Conservation (phyloP, 2,888 invertebrate genomes). For the Urechis unicinctus region DNA sequence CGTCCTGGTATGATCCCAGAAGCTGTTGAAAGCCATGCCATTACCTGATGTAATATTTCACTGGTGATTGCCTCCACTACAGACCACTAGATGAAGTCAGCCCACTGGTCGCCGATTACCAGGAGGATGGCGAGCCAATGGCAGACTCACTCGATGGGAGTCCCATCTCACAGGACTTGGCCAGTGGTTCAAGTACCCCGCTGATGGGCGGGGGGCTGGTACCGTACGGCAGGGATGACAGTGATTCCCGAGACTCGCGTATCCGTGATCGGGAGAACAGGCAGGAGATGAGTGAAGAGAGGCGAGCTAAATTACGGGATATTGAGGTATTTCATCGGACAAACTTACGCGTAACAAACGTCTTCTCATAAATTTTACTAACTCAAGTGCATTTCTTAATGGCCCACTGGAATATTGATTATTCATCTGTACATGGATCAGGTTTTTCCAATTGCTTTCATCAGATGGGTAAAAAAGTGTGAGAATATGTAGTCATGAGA, state of each 20-base stretch:
- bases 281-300: constrained; percentile 46
- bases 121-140: not conserved
- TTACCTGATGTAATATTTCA: too few relatives aligned
- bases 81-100: not conserved
- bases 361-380: too few relatives aligned
- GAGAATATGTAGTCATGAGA: too few relatives aligned
- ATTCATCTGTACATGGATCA: too few relatives aligned
- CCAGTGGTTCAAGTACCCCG: not conserved
- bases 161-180: not conserved
- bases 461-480: too few relatives aligned
- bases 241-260: not conserved
- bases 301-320: constrained; percentile 61
- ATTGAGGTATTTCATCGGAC: constrained; percentile 78
- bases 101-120: not conserved
- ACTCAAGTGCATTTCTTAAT: too few relatives aligned
- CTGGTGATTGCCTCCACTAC: not conserved
- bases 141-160: not conserved
- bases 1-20: too few relatives aligned
- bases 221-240: not conserved
- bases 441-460: too few relatives aligned
- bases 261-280: too few relatives aligned
- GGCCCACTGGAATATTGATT: too few relatives aligned
- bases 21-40: too few relatives aligned
- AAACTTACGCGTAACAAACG: too few relatives aligned
- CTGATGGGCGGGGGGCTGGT: not conserved